Percentiles rank a stretch among this genome's conserved stretches.
Conservation (phyloP, 2,797 vertebrate genomes). For the Numenius phaeopus region DNA sequence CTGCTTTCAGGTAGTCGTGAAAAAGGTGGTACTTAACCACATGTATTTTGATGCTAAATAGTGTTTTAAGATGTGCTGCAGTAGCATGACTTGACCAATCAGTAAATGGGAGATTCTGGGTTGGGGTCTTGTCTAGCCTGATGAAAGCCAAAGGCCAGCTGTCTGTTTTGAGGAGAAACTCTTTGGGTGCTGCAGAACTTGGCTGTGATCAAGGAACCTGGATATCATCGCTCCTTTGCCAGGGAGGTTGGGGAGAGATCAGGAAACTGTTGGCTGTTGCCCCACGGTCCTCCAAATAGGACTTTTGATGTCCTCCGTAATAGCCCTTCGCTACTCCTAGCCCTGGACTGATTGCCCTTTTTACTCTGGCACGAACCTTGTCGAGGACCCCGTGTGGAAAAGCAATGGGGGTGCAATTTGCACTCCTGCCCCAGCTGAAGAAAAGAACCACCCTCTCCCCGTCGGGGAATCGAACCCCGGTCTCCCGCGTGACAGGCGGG, state of each 20-base stretch:
- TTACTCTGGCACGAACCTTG: accelerated
- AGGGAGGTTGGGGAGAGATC: accelerated
- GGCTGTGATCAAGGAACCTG: accelerated
- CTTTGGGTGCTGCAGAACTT: accelerated
- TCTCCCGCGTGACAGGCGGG: slow-evolving; percentile 67
- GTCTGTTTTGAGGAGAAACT: accelerated
- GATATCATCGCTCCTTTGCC: too few relatives aligned
- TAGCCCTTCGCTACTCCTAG: neutral
- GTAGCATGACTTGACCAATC: neutral
- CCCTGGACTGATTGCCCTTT: accelerated
- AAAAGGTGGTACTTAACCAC: neutral
- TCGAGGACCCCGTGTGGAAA: accelerated
- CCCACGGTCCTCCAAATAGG: accelerated
- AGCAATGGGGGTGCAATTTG: neutral
- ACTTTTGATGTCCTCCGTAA: too few relatives aligned
- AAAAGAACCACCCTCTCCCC: accelerated
- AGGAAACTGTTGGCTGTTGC: accelerated
- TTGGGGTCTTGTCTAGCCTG: neutral
- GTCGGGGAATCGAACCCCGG: slow-evolving; percentile 62
- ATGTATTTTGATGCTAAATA: neutral
- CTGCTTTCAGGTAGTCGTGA: neutral
- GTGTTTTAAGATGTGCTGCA: neutral
- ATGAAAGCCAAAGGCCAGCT: accelerated
- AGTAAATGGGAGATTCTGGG: neutral
- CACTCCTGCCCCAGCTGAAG: neutral